Conservation (phyloP, 1,140 invertebrate genomes). For the Bombus vancouverensis region DNA sequence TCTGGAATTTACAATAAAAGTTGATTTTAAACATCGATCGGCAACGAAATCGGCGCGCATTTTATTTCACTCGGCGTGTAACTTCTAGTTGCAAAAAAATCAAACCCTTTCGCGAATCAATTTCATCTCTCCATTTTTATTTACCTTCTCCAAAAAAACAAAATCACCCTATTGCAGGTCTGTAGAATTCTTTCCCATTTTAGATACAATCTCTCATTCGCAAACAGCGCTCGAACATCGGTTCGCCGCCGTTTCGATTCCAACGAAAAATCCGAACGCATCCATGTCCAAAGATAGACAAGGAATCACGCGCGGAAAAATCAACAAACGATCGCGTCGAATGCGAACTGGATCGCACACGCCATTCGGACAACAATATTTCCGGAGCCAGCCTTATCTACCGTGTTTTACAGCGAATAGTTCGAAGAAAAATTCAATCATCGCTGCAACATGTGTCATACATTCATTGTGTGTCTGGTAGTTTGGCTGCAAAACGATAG, state of each 20-base stretch:
- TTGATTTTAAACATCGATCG: too few relatives aligned
- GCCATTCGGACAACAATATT: background rate
- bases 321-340: background rate
- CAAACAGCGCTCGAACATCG: slow-evolving; percentile 1
- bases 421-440: slow-evolving; percentile 56
- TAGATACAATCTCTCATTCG: slow-evolving; percentile 16
- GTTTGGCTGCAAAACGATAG: slow-evolving; percentile 9
- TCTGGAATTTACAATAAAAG: background rate
- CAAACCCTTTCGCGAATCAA: too few relatives aligned
- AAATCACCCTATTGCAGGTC: background rate
- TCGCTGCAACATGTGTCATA: slow-evolving; percentile 53
- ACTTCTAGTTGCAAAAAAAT: too few relatives aligned
- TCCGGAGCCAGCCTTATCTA: slow-evolving; percentile 12
- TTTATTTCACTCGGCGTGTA: too few relatives aligned
- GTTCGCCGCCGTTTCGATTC: background rate
- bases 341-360: background rate
- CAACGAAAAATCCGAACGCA: background rate
- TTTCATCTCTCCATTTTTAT: background rate
- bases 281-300: background rate
- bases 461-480: slow-evolving; percentile 17
- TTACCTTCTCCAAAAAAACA: background rate
- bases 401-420: background rate
- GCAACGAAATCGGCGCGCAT: too few relatives aligned
- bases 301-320: background rate
- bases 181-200: background rate